Conservation (phyloP, 2,113 vertebrate genomes). For the Oplegnathus fasciatus region DNA sequence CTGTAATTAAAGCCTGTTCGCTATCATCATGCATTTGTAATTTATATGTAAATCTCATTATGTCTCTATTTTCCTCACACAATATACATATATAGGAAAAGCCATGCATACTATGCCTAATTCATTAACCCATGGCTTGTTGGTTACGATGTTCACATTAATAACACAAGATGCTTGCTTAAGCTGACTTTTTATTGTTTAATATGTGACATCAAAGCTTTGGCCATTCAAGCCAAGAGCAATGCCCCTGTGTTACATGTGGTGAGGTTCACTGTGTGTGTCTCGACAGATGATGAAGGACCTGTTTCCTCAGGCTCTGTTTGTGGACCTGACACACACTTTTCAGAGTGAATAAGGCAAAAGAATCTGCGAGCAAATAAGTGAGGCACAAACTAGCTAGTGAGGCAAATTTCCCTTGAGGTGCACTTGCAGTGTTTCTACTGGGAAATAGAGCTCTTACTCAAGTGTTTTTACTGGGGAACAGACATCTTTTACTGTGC, state of each 20-base stretch:
- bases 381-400: not conserved
- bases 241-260: not conserved
- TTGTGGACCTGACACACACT: not conserved
- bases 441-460: slow-evolving; percentile 16
- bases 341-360: not conserved
- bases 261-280: no score
- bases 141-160: not conserved
- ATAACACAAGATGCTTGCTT: not conserved
- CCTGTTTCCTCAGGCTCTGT: not conserved
- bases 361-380: not conserved
- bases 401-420: not conserved
- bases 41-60: slow-evolving; percentile 18
- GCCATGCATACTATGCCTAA: not conserved
- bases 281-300: not conserved
- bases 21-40: not conserved
- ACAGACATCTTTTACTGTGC: slow-evolving; percentile 36
- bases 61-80: not conserved
- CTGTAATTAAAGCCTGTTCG: not conserved
- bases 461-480: slow-evolving; percentile 4
- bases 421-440: not conserved
- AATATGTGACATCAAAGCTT: not conserved
- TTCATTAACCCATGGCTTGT: not conserved
- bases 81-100: not conserved
- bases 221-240: not conserved
- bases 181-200: not conserved